Evolutionary conservation across 2,888 invertebrate species (phyloP).

Genomic region (Netelia inedita): DNA sequence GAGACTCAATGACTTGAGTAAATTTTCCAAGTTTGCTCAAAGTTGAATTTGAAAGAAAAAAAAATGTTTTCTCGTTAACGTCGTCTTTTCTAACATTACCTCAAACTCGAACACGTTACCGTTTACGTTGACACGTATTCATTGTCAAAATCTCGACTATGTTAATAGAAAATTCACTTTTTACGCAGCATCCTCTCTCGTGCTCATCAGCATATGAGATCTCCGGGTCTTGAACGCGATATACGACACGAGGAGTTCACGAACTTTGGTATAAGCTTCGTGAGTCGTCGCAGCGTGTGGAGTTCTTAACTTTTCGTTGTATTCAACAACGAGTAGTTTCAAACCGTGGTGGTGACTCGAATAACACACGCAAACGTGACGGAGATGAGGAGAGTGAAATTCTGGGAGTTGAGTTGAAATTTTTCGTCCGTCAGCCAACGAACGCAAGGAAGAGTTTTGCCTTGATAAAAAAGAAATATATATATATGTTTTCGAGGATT

Average conservation of each 20-base stretch:
- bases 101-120: neutral
- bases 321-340: slow-evolving; percentile 45
- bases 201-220: slow-evolving; percentile 64
- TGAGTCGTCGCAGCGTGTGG: slow-evolving; percentile 66
- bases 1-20: neutral
- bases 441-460: slow-evolving; percentile 60
- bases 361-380: neutral
- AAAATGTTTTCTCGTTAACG: neutral
- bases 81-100: neutral
- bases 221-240: slow-evolving; percentile 2
- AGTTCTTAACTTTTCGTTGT: slow-evolving; percentile 70
- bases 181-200: slow-evolving; percentile 5
- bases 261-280: slow-evolving; percentile 63
- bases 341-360: slow-evolving; percentile 35
- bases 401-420: slow-evolving; percentile 68
- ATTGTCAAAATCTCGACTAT: neutral
- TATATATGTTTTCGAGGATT: neutral
- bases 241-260: slow-evolving; percentile 27
- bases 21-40: neutral
- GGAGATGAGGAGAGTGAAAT: slow-evolving; percentile 50
- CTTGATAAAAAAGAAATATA: neutral
- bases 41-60: neutral
- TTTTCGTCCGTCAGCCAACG: slow-evolving; percentile 70
- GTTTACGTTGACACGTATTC: neutral
- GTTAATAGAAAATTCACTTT: neutral